phyloP scores from a whole-genome alignment of 2,797 vertebrate species.

The Mastacembelus armatus region DNA sequence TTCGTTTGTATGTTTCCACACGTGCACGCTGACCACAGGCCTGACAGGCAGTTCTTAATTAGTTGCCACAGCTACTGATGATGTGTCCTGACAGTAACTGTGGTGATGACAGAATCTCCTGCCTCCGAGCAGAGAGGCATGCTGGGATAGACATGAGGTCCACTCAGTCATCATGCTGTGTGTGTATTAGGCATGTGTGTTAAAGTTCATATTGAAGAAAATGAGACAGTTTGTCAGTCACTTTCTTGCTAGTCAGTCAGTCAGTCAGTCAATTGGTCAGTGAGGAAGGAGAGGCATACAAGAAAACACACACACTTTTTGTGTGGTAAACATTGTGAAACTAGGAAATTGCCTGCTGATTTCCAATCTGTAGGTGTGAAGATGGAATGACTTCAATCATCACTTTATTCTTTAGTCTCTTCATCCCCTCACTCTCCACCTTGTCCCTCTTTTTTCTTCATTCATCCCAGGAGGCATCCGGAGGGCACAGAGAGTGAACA shows the following conservation, averaged over 20 bases:
- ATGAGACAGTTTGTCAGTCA: slow-evolving; percentile 51
- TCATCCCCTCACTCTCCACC: slow-evolving; percentile 19
- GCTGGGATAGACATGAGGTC: slow-evolving; percentile 73
- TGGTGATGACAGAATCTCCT: slow-evolving; percentile 71
- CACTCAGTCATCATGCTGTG: slow-evolving; percentile 56
- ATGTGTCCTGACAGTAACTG: slow-evolving; percentile 72
- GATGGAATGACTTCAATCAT: slow-evolving; percentile 59
- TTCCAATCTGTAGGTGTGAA: slow-evolving; percentile 71
- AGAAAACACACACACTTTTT: background rate
- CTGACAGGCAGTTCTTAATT: slow-evolving; percentile 79
- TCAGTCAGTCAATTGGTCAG: slow-evolving; percentile 49
- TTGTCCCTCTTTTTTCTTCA: slow-evolving; percentile 26
- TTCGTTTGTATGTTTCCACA: slow-evolving; percentile 1
- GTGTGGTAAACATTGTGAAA: slow-evolving; percentile 42
- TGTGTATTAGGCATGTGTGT: slow-evolving; percentile 27
- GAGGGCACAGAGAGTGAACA: slow-evolving; percentile 28
- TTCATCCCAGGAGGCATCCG: slow-evolving; percentile 40
- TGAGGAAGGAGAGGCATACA: slow-evolving; percentile 20
- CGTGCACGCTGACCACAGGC: slow-evolving; percentile 55
- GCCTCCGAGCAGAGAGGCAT: slow-evolving; percentile 70
- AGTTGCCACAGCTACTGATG: slow-evolving; percentile 69
- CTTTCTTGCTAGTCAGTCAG: slow-evolving; percentile 59
- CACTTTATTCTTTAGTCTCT: slow-evolving; percentile 45
- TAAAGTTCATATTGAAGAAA: slow-evolving; percentile 46
- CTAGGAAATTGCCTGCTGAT: slow-evolving; percentile 57